phyloP scores from a whole-genome alignment of 35 echinoderm and acorn worm species.

The Stichopus chloronotus region DNA sequence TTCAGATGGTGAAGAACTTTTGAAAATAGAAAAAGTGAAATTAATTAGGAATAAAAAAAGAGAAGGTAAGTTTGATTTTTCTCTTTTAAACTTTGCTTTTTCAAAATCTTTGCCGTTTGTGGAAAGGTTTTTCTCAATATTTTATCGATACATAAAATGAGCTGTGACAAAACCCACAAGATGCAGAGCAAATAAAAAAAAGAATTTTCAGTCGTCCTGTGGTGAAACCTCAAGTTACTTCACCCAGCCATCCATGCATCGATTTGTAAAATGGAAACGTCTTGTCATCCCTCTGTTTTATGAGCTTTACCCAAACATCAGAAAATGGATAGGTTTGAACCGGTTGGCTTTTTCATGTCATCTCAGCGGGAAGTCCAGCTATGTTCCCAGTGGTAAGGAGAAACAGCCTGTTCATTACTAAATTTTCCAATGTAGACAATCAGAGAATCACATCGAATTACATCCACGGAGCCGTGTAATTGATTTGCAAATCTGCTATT shows the following conservation, averaged over 20 bases:
- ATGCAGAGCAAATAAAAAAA: neutral
- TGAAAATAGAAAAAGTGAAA: slow-evolving; percentile 93
- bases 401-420: neutral
- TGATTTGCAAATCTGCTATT: slow-evolving; percentile 37
- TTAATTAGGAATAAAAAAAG: slow-evolving; percentile 90
- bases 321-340: neutral
- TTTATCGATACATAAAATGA: neutral
- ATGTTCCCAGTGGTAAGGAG: neutral
- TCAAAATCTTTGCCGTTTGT: neutral
- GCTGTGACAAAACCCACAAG: neutral
- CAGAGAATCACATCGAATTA: slow-evolving; percentile 5
- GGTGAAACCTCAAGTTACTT: neutral
- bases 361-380: neutral
- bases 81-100: neutral
- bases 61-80: slow-evolving; percentile 59
- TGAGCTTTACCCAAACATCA: neutral
- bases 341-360: neutral
- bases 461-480: slow-evolving; percentile 9
- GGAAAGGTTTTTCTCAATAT: neutral
- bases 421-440: neutral
- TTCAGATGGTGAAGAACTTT: slow-evolving; percentile 83
- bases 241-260: neutral
- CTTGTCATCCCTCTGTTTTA: neutral
- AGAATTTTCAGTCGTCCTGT: neutral
- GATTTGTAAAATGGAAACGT: neutral